Evolutionary conservation across 2,113 vertebrate species (phyloP).

Genomic region (Odocoileus hemionus): DNA sequence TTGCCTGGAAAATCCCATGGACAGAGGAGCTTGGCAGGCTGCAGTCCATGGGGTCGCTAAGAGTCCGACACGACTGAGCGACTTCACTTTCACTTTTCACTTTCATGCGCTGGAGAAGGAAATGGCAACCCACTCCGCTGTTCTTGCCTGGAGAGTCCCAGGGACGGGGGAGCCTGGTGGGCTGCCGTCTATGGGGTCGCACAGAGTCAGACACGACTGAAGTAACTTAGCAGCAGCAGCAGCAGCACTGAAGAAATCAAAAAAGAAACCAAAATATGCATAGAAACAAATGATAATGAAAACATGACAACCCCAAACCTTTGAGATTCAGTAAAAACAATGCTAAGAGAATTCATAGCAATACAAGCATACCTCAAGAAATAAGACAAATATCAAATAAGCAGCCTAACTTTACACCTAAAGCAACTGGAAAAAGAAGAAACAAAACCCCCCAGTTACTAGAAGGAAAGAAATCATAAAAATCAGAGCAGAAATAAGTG

Average conservation of each 20-base stretch:
- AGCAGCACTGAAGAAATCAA: neutral
- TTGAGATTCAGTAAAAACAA: neutral
- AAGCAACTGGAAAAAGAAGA: neutral
- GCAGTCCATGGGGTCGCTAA: too few relatives aligned
- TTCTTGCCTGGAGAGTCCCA: too few relatives aligned
- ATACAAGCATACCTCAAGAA: neutral
- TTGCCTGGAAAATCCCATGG: too few relatives aligned
- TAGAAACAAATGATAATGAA: neutral
- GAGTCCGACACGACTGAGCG: too few relatives aligned
- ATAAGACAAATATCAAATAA: neutral
- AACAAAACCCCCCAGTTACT: neutral
- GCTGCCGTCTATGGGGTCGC: too few relatives aligned
- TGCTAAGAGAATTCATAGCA: neutral
- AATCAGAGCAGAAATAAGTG: neutral
- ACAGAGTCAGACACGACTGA: too few relatives aligned
- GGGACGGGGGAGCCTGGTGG: too few relatives aligned
- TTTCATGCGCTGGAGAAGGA: too few relatives aligned
- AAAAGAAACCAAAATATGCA: neutral
- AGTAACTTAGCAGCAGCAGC: too few relatives aligned
- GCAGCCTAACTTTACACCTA: neutral
- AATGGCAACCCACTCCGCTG: too few relatives aligned
- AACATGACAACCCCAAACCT: neutral
- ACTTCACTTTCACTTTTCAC: too few relatives aligned
- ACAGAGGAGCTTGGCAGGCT: too few relatives aligned
- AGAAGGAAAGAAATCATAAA: neutral